Base-by-base conservation (phyloP, 2,888 invertebrate species). In the Eledona agricola region DNA sequence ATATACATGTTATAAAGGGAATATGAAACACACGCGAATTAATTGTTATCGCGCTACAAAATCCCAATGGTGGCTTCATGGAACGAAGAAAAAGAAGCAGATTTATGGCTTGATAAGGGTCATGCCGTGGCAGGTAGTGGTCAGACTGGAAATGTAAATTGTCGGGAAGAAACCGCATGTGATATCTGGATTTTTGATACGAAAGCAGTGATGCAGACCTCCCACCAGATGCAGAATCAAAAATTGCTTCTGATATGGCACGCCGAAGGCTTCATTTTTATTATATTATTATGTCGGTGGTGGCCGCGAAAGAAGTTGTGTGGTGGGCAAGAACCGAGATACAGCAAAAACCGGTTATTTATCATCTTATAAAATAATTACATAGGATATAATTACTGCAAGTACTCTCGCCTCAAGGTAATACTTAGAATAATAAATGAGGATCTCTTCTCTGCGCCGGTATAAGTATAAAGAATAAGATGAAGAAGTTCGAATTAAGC, bases 311-410 rank as follows among this genome's bases (percentile, higher is more conserved):
- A 31, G 9, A 31, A 31, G 15, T n/a, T 15, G 28, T 28, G 12
- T 4, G 16, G 23, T 37, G 10, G 23, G 22, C n/a, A 17, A 12
- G 32, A 35, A 35, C 35, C 20, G 11, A 35, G 22, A 35, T 22
- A 11, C 37, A 31, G 37, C 40, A 37, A 51, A 51, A 46, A 52
- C 52, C 52, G 37, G 52, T 52, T 52, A 32, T 52, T 52, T 52
- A 52, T 52, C 38, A 23, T 37, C 52, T 46, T 52, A 52, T 52
- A 52, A 52, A 52, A 52, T 52, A 52, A 52, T 52, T 52, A 46
- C 20, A 37, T 46, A 22, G 38, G 52, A 52, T 52, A 52, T 52
- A 52, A 52, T 52, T 52, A 52, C 52, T 37, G 46, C 38, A 52
- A 52, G 52, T 52, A 52, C 46, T 31, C 31, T 52, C 46, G 52